Percentiles rank a stretch among this genome's conserved stretches.
Evolutionary conservation across 2,888 invertebrate species (phyloP).

Genomic region (Dendrolimus pini): DNA sequence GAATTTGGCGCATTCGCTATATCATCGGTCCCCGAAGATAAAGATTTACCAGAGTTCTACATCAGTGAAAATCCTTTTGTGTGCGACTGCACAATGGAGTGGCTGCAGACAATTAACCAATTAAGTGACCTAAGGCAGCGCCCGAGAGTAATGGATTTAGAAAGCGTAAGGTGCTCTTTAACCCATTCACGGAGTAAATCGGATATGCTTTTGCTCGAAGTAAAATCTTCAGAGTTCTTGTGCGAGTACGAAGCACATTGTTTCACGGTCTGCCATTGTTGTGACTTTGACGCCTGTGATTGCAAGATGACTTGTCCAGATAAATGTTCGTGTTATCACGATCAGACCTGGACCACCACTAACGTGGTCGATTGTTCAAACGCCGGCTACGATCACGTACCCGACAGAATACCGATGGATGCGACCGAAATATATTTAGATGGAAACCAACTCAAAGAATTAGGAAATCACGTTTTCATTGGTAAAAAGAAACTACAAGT

Average conservation of each 20-base stretch:
- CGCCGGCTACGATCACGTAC: conserved; percentile 84
- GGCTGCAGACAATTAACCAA: conserved; percentile 88
- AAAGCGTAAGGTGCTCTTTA: conserved; percentile 85
- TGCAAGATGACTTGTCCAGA: conserved; percentile 94
- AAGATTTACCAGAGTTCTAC: conserved; percentile 86
- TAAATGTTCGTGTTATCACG: conserved; percentile 91
- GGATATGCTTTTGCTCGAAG: conserved; percentile 79
- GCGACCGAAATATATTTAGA: conserved; percentile 92
- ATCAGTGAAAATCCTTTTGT: conserved; percentile 89
- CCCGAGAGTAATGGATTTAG: conserved; percentile 88
- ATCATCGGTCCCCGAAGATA: conserved; percentile 79
- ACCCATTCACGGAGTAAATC: conserved; percentile 80
- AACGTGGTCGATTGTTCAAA: conserved; percentile 91
- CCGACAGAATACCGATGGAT: conserved; percentile 91
- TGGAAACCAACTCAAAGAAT: conserved; percentile 86
- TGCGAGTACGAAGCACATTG: conserved; percentile 90
- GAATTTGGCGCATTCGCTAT: conserved; percentile 84
- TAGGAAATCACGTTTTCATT: conserved; percentile 91
- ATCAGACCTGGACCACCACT: conserved; percentile 86
- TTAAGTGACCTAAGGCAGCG: conserved; percentile 83
- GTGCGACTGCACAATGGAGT: conserved; percentile 93
- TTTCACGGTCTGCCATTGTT: conserved; percentile 91
- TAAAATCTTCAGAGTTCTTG: conserved; percentile 85
- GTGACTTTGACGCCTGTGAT: conserved; percentile 93
- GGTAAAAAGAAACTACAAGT: conserved; percentile 89